phyloP scores from a whole-genome alignment of 2,113 vertebrate genomes.

The Edolisoma coerulescens region DNA sequence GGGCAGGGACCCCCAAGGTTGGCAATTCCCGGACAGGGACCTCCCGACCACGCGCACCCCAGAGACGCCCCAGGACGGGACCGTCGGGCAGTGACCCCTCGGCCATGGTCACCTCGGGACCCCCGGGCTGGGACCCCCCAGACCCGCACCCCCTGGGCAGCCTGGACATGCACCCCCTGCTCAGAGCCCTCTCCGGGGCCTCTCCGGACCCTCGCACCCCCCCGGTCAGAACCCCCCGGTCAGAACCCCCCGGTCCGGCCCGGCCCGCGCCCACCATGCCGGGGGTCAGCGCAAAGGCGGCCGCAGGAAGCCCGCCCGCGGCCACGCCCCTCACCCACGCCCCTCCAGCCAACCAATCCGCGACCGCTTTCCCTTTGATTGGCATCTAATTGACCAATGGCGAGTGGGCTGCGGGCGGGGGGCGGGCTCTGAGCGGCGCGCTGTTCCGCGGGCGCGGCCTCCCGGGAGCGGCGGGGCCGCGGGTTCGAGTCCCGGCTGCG shows the following conservation, averaged over 20 bases:
- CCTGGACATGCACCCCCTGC: background rate
- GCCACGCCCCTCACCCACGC: background rate
- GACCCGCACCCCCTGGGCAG: too few species aligned
- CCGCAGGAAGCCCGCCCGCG: background rate
- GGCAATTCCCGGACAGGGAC: background rate
- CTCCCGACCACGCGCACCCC: background rate
- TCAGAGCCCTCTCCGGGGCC: background rate
- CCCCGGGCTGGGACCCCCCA: background rate
- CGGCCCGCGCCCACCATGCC: slow-evolving; percentile 1
- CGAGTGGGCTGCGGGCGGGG: accelerated
- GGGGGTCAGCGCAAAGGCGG: slow-evolving; percentile 9
- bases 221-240: background rate
- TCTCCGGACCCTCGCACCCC: too few species aligned
- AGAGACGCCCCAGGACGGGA: too few species aligned
- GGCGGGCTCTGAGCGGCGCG: background rate
- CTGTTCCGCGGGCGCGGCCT: background rate
- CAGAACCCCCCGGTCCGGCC: background rate
- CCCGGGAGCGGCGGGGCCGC: background rate
- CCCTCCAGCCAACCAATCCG: accelerated
- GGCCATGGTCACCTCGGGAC: too few species aligned
- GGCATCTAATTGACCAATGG: accelerated
- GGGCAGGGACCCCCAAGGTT: too few species aligned
- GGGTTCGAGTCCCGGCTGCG: background rate
- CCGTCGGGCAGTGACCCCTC: background rate
- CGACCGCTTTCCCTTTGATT: accelerated